phyloP scores from a whole-genome alignment of 2,888 invertebrate species.

The Xylota segnis region DNA sequence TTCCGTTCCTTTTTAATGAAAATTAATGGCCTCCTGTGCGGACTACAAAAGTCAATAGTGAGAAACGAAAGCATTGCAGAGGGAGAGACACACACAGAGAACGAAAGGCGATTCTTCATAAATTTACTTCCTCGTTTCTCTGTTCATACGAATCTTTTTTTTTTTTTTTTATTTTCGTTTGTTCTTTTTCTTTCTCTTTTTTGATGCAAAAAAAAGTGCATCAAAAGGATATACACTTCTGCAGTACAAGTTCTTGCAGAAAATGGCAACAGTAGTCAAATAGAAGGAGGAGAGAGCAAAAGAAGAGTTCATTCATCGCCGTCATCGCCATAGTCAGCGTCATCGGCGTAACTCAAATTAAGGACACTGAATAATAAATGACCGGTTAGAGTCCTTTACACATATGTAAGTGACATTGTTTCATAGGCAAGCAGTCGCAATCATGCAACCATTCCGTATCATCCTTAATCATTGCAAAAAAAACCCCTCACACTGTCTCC shows the following conservation, averaged over 20 bases:
- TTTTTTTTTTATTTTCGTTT: conserved; percentile 17
- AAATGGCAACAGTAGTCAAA: conserved; percentile 4
- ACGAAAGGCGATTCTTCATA: conserved; percentile 47
- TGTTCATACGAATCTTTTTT: conserved; percentile 10
- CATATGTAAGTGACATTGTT: conserved; percentile 62
- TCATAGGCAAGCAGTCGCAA: conserved; percentile 31
- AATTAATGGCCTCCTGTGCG: conserved; percentile 69
- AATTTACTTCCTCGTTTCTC: conserved; percentile 64
- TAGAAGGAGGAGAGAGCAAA: neutral
- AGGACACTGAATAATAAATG: conserved; percentile 75
- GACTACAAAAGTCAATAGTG: conserved; percentile 65
- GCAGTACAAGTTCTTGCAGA: conserved; percentile 4
- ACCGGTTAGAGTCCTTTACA: conserved; percentile 58
- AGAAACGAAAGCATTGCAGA: conserved; percentile 14
- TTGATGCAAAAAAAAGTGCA: neutral
- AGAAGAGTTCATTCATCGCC: conserved; percentile 40
- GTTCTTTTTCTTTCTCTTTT: neutral
- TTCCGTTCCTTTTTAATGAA: conserved; percentile 52
- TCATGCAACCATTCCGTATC: conserved; percentile 9
- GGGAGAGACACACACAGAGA: neutral
- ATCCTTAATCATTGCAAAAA: conserved; percentile 55
- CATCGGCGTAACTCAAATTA: conserved; percentile 57
- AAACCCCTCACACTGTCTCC: neutral
- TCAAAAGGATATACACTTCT: neutral
- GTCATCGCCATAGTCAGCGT: conserved; percentile 36